Conservation (phyloP, 2,888 invertebrate genomes). For the Linyphia triangularis region DNA sequence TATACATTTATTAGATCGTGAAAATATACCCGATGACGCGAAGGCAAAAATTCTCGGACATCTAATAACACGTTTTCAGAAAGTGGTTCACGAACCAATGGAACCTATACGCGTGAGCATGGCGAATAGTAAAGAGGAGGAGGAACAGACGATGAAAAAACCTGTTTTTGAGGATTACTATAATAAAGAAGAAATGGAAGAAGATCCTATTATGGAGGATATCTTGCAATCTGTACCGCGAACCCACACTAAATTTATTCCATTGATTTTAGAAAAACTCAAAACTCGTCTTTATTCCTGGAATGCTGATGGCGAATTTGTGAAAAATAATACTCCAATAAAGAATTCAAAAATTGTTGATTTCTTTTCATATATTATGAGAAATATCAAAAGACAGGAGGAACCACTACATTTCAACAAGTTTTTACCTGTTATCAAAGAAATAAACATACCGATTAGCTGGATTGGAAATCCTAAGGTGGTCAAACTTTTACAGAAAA, state of each 20-base stretch:
- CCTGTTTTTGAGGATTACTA: too few relatives aligned
- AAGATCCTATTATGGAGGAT: background rate
- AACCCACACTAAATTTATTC: background rate
- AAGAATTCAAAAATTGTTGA: background rate
- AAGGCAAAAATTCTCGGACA: slow-evolving; percentile 50
- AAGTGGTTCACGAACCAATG: background rate
- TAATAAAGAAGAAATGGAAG: too few relatives aligned
- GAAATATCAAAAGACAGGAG: background rate
- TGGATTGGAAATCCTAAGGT: slow-evolving; percentile 11
- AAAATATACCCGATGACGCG: slow-evolving; percentile 39
- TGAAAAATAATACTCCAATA: background rate
- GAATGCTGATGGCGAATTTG: slow-evolving; percentile 25
- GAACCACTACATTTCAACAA: slow-evolving; percentile 10
- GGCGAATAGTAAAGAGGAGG: background rate
- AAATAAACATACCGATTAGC: slow-evolving; percentile 9
- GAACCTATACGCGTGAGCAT: slow-evolving; percentile 37
- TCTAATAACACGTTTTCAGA: slow-evolving; percentile 27
- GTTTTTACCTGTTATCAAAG: slow-evolving; percentile 24
- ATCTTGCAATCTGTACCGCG: background rate
- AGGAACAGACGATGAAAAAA: too few relatives aligned
- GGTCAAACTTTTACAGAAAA: background rate
- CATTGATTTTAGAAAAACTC: slow-evolving; percentile 24
- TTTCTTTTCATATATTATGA: slow-evolving; percentile 22
- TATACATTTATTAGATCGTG: slow-evolving; percentile 5
- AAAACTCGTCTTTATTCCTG: slow-evolving; percentile 7